Evolutionary conservation across 2,113 vertebrate species (phyloP), one percentile per base, ranked within the genome.

Genomic region (Pyrgilauda ruficollis): DNA sequence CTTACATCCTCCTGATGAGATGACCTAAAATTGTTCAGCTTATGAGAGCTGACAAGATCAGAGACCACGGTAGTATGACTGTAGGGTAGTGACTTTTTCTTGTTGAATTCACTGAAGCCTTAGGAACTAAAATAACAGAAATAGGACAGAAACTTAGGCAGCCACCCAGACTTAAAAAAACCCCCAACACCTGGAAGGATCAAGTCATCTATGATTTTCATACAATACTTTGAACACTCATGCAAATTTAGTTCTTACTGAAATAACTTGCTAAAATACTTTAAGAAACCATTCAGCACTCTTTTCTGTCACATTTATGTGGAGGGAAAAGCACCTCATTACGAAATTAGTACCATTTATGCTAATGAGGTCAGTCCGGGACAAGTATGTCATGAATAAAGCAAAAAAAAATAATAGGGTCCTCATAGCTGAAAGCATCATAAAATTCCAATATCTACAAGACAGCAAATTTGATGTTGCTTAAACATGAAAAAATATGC

Each of bases 41-140:
- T 96, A 95, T 92, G 90, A 96, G 53, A 94, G 78, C 35, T 96
- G 94, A 97, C 95, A 97, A 89, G 91, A 96, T 96, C 80, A 95
- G 91, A 94, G 96, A 69, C 85, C 90, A 56, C 79, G 90, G 81
- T 56, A 89, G 83, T 84, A 72, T 86, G 46, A 70, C 84, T 96
- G 69, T 55, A 89, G 96, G 96, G 83, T 58, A 88, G 76, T 84
- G 79, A 78, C 52, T 90, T 97, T 90, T 95, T 89, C 68, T 66
- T 83, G 35, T 87, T 96, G 87, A 97, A 92, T 93, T 96, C 90
- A 90, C 80, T 93, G 62, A 56, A 88, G 31, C 4, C 70, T 95
- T 43, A 74, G 93, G 55, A 96, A 76, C 52, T 46, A 87, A 95
- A 94, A 91, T 88, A 89, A 61, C 63, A 96, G 47, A 90, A 89